Evolutionary conservation across 2,888 invertebrate genomes (phyloP), one percentile per base, ranked within the genome.

Genomic region (Lasioglossum vierecki): DNA sequence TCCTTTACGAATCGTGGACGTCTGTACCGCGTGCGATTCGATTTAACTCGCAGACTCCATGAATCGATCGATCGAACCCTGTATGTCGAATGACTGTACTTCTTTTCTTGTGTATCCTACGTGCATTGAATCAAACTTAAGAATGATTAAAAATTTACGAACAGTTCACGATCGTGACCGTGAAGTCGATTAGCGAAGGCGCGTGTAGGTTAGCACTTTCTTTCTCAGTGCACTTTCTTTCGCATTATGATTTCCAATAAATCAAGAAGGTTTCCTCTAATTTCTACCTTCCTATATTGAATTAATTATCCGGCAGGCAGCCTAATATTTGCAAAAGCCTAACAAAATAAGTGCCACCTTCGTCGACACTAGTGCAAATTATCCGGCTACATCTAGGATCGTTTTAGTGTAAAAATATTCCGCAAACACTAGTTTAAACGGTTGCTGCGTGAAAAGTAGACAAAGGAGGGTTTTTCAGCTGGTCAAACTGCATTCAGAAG

Each of bases 181-280:
- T 9, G 44, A 44, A 60, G 68, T 4, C 3, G 76, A 76, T 80
- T 15, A 15, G n/a, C 70, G 11, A 71, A 71, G 60, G 60, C 39
- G 18, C 18, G 35, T 39, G 15, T 22, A 60, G 18, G n/a, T 60
- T 60, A 39, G 26, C 30, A 11, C 35, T 68, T 73, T 66, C 76
- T 46, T 68, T 35, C 76, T n/a, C 4, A 1, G 4, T 15, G 39
- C 11, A 53, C 66, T 70, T 75, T 74, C 49, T 6, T 68, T 15
- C 18, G n/a, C 44, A 2, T 6, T 4, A 41, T 11, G 3, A 18
- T 73, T 44, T 22, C 15, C 1, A 26, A n/a, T 22, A n/a, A 35
- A 76, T 9, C 22, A 18, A 3, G 22, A 68, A 4, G 22, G 68
- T 68, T 68, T 39, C 22, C 68, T 22, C 68, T 39, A 22, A 68